phyloP scores from a whole-genome alignment of 2,113 vertebrate genomes.

The Clarias macrocephalus region DNA sequence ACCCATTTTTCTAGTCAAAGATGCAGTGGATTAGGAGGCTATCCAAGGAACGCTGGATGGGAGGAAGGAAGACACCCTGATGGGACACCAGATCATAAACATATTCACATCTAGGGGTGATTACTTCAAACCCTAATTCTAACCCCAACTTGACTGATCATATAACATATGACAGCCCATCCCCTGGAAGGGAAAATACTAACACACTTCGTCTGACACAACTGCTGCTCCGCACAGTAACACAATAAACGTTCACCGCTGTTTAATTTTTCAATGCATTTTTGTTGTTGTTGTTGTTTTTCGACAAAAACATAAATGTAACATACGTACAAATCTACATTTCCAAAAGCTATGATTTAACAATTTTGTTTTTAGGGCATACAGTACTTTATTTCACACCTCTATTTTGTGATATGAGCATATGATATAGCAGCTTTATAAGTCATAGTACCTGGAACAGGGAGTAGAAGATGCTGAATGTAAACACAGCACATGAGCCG shows the following conservation, averaged over 20 bases:
- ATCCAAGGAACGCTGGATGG: not conserved
- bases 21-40: not conserved
- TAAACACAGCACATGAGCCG: constrained; percentile 95
- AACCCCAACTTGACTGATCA: not conserved
- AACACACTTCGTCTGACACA: not conserved
- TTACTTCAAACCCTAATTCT: not conserved
- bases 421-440: not conserved
- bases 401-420: not conserved
- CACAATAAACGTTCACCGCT: no score
- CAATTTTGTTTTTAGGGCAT: no score
- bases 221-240: no score
- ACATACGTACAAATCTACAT: not conserved
- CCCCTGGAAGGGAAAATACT: not conserved
- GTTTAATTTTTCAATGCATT: no score
- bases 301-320: not conserved
- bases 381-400: not conserved
- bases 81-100: not conserved
- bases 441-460: constrained; percentile 85
- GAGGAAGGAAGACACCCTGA: not conserved
- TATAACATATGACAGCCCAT: not conserved
- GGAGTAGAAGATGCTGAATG: constrained; percentile 96
- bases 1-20: not conserved
- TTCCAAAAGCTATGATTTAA: not conserved
- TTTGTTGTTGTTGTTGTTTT: no score
- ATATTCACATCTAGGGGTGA: not conserved